Conservation (phyloP, 1,140 invertebrate genomes). For the Microplitis mediator region DNA sequence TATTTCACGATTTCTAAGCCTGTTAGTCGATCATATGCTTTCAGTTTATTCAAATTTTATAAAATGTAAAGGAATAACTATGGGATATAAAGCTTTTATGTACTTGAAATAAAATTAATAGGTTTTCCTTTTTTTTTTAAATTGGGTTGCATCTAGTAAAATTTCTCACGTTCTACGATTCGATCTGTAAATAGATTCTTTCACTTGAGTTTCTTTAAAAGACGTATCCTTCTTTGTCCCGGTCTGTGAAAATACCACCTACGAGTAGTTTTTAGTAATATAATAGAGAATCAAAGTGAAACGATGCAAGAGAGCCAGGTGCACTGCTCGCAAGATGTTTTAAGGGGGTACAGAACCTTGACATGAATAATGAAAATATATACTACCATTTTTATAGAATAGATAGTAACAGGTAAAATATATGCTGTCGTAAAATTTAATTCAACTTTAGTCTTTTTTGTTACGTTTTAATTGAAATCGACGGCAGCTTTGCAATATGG, state of each 20-base stretch:
- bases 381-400: not conserved
- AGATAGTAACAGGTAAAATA: conserved; percentile 19
- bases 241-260: conserved; percentile 14
- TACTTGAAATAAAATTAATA: not conserved
- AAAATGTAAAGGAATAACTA: too few relatives aligned
- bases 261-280: not conserved
- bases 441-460: too few relatives aligned
- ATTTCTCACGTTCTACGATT: not conserved
- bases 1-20: too few relatives aligned
- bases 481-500: too few relatives aligned
- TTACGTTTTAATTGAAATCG: too few relatives aligned
- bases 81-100: too few relatives aligned
- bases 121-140: not conserved
- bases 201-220: not conserved
- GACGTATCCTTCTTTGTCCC: not conserved
- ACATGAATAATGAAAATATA: not conserved
- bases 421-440: not conserved
- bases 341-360: not conserved
- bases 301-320: not conserved
- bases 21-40: too few relatives aligned
- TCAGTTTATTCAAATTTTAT: too few relatives aligned
- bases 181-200: not conserved
- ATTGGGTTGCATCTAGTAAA: not conserved
- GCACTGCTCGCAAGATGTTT: not conserved
- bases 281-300: conserved; percentile 13